Percentiles rank a stretch among this genome's conserved stretches.
Conservation (phyloP, 2,113 vertebrate genomes). For the Collichthys lucidus region DNA sequence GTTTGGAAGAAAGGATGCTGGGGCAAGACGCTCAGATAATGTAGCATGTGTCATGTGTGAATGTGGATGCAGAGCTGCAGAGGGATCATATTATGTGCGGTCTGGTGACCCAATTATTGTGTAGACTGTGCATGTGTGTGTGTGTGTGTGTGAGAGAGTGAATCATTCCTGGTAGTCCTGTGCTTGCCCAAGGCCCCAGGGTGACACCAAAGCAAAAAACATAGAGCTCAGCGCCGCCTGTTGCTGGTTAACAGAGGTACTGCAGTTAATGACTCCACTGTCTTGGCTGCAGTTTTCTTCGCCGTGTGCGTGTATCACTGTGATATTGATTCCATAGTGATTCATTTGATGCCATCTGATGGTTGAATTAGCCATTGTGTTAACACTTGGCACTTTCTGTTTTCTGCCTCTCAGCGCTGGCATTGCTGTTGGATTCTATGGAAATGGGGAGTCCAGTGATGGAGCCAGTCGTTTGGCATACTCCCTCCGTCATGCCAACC, state of each 20-base stretch:
- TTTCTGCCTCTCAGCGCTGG: conserved; percentile 86
- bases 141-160: conserved; percentile 28
- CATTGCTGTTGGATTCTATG: conserved; percentile 96
- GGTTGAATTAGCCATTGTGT: conserved; percentile 32
- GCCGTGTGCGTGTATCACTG: neutral
- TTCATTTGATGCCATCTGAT: conserved; percentile 3
- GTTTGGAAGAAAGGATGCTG: conserved; percentile 23
- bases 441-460: conserved; percentile 95
- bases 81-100: conserved; percentile 69
- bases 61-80: conserved; percentile 57
- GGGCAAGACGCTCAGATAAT: conserved; percentile 36
- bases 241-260: conserved; percentile 52
- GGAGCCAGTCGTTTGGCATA: conserved; percentile 92
- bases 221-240: conserved; percentile 42
- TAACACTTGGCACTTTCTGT: conserved; percentile 35
- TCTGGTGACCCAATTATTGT: conserved; percentile 78
- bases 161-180: conserved; percentile 55
- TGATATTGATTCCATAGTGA: neutral
- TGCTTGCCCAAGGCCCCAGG: conserved; percentile 26
- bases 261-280: conserved; percentile 13
- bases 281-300: neutral
- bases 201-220: conserved; percentile 55
- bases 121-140: conserved; percentile 22
- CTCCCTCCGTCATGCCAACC: conserved; percentile 94
- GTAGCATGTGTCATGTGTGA: conserved; percentile 54